These are phyloP conservation scores for Myotis brandtii DNA, from an alignment of 2,113 vertebrate genomes.

Conservation along the genomic window DNA sequence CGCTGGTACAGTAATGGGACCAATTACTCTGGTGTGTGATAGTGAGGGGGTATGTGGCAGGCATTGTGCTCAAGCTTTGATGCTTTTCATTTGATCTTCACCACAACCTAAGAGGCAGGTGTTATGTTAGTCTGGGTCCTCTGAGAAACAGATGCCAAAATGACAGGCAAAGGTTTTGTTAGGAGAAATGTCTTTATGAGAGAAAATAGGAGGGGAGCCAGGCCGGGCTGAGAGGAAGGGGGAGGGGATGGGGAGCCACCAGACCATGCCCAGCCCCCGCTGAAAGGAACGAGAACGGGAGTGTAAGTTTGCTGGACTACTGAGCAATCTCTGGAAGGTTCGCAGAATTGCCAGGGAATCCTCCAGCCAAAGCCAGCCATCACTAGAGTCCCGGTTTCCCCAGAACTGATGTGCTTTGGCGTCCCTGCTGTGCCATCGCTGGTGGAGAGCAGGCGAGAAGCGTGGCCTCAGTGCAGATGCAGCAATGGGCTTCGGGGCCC, in stretches of 20 bases:
- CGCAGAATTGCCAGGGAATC: neutral
- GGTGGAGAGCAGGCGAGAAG: neutral
- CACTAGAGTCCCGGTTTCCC: neutral
- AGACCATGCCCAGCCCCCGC: neutral
- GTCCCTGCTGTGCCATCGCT: neutral
- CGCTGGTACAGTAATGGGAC: neutral
- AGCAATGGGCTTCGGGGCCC: neutral
- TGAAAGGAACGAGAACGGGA: rapidly evolving
- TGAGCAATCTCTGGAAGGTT: neutral
- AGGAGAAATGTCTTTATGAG: neutral
- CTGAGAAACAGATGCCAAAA: neutral
- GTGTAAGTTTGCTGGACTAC: neutral
- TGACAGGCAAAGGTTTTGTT: neutral
- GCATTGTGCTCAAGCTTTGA: neutral
- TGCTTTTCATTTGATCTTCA: neutral
- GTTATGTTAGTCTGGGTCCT: neutral
- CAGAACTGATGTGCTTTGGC: neutral
- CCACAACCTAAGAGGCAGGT: neutral
- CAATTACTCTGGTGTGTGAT: rapidly evolving
- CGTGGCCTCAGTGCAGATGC: rapidly evolving
- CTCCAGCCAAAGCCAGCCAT: neutral
- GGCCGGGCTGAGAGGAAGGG: too few relatives aligned
- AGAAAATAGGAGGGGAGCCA: neutral
- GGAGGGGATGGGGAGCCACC: neutral
- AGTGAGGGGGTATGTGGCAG: rapidly evolving